Evolutionary conservation across 2,797 vertebrate species (phyloP), one percentile per base, ranked within the genome.

Genomic region (Gymnoscopelus microlampas): DNA sequence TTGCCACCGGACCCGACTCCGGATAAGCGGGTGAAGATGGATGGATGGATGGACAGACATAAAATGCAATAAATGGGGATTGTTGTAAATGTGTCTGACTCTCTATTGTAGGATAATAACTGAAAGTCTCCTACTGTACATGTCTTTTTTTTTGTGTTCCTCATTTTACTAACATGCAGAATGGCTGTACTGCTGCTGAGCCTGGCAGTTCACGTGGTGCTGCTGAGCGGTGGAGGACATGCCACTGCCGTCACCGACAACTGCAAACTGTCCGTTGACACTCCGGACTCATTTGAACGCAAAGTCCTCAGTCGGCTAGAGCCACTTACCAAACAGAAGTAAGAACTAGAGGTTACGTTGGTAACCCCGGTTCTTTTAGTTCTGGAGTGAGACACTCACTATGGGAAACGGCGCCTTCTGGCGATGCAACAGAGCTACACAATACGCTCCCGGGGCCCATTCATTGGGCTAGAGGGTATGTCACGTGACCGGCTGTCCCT

Each of bases 281-380:
- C 79, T 1, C 39, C 2, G 26, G 3, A 29, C 26, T 0, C 0
- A 0, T 78, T 63, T 0, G 86, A 92, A 23, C 55, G 24, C 60
- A 68, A 70, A 0, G 68, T 67, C 49, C 88, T 95, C 10, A 60
- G 14, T 6, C 74, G 66, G 48, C 66, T 95, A 7, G 92, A 91
- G 23, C 85, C 90, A 0, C 91, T 95, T 1, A 49, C 73, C 4
- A 56, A 89, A 56, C 78, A 59, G 29, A 93, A 66, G 94, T 95
- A 89, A 90, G 89, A n/a, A n/a, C n/a, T n/a, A n/a, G n/a, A n/a
- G n/a, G n/a, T n/a, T n/a, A n/a, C n/a, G n/a, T n/a, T n/a, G n/a
- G n/a, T n/a, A n/a, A n/a, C n/a, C n/a, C n/a, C n/a, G n/a, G n/a
- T n/a, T n/a, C n/a, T n/a, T n/a, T n/a, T n/a, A n/a, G n/a, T n/a